Percentiles rank a stretch among this genome's conserved stretches.
Conservation (phyloP, 1,140 invertebrate species). For the Antheraea mylitta region DNA sequence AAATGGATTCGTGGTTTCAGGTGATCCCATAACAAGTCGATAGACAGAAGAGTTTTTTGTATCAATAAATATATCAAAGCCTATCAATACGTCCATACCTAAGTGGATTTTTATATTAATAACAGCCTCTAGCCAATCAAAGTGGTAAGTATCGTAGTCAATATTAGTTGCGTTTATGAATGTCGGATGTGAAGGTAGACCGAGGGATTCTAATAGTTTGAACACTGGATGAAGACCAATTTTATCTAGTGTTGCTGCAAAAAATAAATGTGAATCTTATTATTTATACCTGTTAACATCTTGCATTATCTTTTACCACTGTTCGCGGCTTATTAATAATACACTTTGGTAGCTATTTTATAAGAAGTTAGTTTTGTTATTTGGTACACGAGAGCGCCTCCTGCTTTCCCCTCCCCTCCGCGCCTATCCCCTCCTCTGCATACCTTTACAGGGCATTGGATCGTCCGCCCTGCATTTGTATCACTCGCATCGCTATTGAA, state of each 20-base stretch:
- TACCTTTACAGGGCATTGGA: no score
- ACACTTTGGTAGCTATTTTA: no score
- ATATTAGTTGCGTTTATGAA: conserved; percentile 76
- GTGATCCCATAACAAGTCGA: conserved; percentile 82
- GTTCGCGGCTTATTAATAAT: no score
- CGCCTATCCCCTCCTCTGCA: no score
- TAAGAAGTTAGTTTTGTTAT: no score
- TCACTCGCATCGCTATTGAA: no score
- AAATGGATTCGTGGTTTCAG: conserved; percentile 80
- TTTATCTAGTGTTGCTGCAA: conserved; percentile 80
- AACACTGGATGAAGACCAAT: conserved; percentile 81
- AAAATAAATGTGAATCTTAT: background rate
- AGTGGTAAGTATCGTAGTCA: conserved; percentile 61
- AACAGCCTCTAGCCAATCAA: conserved; percentile 82
- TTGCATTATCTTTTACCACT: background rate
- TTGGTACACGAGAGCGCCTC: no score
- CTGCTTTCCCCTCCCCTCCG: no score
- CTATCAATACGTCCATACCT: conserved; percentile 83
- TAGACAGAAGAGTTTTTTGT: conserved; percentile 82
- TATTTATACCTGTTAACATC: background rate
- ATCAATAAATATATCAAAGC: conserved; percentile 84
- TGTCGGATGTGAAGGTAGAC: conserved; percentile 80
- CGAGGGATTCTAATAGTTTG: conserved; percentile 78
- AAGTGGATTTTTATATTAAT: conserved; percentile 82
- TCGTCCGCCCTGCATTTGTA: no score